Evolutionary conservation across 2,888 invertebrate species (phyloP).

Genomic region (Pristionchus mayeri): DNA sequence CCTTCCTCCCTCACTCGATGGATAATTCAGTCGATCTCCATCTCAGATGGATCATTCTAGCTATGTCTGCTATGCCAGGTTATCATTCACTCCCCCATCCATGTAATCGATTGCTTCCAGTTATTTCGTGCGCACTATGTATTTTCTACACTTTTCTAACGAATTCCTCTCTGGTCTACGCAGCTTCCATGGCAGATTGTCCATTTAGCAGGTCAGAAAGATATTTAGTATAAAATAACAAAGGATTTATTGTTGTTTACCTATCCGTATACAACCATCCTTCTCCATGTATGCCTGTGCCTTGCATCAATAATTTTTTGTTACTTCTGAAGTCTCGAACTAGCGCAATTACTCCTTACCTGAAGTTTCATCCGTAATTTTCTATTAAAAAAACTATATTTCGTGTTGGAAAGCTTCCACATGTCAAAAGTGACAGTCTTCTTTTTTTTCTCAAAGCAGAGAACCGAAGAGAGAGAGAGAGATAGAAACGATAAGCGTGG

Average conservation of each 20-base stretch:
- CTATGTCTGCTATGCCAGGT: conserved; percentile 13
- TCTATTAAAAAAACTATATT: no score
- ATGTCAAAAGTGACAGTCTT: background rate
- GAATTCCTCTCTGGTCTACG: conserved; percentile 13
- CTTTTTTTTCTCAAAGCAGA: conserved; percentile 7
- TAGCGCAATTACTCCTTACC: no score
- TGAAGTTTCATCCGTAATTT: no score
- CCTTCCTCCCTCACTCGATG: background rate
- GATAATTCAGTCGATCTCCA: background rate
- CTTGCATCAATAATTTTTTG: no score
- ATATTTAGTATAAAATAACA: no score
- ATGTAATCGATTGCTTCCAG: background rate
- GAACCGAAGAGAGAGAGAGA: background rate
- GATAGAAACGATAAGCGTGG: background rate
- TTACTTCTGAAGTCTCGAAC: no score
- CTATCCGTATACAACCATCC: no score
- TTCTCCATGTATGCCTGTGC: no score
- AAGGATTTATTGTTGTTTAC: no score
- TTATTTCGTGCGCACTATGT: background rate
- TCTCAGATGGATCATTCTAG: conserved; percentile 4
- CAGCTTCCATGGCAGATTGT: background rate
- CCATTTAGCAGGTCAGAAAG: conserved; percentile 8
- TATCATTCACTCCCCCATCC: background rate
- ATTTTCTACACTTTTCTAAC: background rate
- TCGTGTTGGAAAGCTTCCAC: no score